phyloP scores from a whole-genome alignment of 2,113 vertebrate species.

The Erpornis zantholeuca region DNA sequence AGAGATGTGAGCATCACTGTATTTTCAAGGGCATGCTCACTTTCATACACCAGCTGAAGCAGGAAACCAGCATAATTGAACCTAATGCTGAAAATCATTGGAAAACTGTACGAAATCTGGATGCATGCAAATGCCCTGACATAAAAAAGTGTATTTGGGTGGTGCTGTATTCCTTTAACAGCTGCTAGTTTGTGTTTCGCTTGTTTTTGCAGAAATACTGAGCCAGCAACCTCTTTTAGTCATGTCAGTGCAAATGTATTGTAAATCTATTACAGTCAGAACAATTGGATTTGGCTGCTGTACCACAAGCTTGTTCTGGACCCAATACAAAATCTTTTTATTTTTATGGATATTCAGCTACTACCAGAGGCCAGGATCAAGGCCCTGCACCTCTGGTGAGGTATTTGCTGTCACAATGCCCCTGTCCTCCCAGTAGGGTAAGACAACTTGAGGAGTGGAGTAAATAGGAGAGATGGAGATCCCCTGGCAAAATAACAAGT shows the following conservation, averaged over 20 bases:
- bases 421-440: background rate
- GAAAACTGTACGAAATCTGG: background rate
- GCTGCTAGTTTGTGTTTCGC: background rate
- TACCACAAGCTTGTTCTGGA: background rate
- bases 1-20: background rate
- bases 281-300: background rate
- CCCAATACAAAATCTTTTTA: background rate
- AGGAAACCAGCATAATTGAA: background rate
- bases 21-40: background rate
- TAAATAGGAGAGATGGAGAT: background rate
- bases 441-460: background rate
- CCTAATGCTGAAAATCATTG: background rate
- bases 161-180: background rate
- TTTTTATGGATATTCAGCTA: background rate
- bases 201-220: constrained; percentile 29
- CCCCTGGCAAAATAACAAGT: background rate
- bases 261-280: constrained; percentile 15
- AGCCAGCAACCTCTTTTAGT: constrained; percentile 28
- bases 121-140: background rate
- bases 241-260: constrained; percentile 9
- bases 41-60: background rate
- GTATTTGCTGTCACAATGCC: background rate
- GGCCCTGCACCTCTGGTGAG: background rate
- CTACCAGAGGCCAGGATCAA: background rate
- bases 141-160: background rate